phyloP scores from a whole-genome alignment of 2,113 vertebrate genomes.

The Antechinus flavipes region DNA sequence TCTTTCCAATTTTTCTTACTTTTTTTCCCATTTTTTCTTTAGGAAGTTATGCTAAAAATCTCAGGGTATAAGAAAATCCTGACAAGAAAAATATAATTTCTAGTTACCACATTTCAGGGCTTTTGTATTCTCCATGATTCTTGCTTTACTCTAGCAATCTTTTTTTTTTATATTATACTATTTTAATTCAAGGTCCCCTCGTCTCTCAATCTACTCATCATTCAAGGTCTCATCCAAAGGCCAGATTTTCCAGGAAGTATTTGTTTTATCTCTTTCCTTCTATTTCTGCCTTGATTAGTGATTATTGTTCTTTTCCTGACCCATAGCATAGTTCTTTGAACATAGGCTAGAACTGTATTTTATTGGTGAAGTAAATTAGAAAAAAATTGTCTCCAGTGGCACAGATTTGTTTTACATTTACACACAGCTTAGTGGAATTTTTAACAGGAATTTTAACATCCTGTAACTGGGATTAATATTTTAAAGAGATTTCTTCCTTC shows the following conservation, averaged over 20 bases:
- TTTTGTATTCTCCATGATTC: not conserved
- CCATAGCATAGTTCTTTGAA: not conserved
- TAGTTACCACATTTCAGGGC: constrained; percentile 36
- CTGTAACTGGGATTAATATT: not conserved
- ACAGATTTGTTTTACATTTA: not conserved
- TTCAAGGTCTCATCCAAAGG: not conserved
- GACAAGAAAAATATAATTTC: constrained; percentile 43
- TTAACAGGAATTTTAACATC: not conserved
- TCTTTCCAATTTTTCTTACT: constrained; percentile 59
- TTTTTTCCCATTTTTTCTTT: not conserved
- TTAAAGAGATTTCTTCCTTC: not conserved
- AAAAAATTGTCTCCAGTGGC: not conserved
- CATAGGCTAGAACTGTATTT: not conserved
- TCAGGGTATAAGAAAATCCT: constrained; percentile 55
- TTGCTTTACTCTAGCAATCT: not conserved
- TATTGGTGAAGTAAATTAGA: not conserved
- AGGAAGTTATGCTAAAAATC: constrained; percentile 68
- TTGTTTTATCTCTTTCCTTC: not conserved
- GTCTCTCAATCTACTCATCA: not conserved
- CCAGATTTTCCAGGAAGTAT: not conserved
- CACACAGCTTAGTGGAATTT: not conserved
- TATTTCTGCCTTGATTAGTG: not conserved
- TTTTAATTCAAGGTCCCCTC: not conserved
- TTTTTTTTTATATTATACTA: not conserved
- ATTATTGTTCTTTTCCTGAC: not conserved